These are phyloP conservation scores for Porites australiensis DNA, from an alignment of 64 coral and sea anemone genomes.

Conservation along the genomic window DNA sequence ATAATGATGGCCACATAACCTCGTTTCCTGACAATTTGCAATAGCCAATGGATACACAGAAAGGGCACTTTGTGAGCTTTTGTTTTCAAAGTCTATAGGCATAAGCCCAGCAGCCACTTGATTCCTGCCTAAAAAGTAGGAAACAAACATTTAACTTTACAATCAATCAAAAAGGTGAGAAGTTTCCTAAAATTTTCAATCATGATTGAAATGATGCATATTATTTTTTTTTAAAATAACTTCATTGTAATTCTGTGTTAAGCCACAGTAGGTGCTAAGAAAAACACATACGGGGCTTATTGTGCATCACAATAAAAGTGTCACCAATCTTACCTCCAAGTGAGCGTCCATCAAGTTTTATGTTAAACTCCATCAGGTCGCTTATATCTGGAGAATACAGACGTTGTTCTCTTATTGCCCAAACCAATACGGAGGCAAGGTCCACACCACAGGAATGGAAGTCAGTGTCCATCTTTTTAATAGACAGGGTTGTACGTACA, in stretches of 20 bases:
- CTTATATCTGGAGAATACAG: slow-evolving; percentile 9
- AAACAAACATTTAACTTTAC: no score
- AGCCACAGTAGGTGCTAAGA: no score
- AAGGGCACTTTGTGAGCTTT: slow-evolving; percentile 53
- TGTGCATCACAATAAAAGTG: no score
- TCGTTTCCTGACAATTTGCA: slow-evolving; percentile 42
- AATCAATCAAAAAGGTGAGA: no score
- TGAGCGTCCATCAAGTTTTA: slow-evolving; percentile 62
- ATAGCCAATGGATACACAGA: slow-evolving; percentile 39
- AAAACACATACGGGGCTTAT: no score
- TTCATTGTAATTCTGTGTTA: no score
- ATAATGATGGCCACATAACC: background rate
- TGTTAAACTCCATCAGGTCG: slow-evolving; percentile 43
- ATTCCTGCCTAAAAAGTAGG: background rate
- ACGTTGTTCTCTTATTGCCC: slow-evolving; percentile 58
- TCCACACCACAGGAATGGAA: slow-evolving; percentile 47
- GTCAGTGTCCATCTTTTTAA: slow-evolving; percentile 23
- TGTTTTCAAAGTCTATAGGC: slow-evolving; percentile 38
- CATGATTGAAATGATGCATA: no score
- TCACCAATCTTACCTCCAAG: slow-evolving; percentile 49
- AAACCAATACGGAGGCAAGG: slow-evolving; percentile 29
- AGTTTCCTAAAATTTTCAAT: no score
- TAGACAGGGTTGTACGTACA: slow-evolving; percentile 3
- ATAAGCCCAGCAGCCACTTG: slow-evolving; percentile 43
- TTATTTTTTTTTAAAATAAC: no score